A percentile compares a stretch with the other conserved stretches of the same genome.
Evolutionary conservation across 2,797 vertebrate species (phyloP).

Genomic region (Gadopsis bispinosus): DNA sequence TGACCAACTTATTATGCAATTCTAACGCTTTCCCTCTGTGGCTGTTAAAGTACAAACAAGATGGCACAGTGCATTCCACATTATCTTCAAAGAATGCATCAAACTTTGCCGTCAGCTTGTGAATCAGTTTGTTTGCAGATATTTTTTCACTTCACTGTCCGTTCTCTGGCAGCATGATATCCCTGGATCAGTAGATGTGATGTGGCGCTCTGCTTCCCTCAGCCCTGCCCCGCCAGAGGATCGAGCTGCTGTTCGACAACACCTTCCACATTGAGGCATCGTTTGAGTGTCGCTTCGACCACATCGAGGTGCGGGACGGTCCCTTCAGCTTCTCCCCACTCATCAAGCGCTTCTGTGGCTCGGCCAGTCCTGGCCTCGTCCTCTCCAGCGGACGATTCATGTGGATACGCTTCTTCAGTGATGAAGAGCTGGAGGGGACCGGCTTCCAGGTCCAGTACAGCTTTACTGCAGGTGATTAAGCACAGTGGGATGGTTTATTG

Average conservation of each 20-base stretch:
- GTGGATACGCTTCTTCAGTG: conserved; percentile 97
- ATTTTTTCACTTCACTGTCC: not conserved
- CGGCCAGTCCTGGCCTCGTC: conserved; percentile 89
- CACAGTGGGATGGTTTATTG: not conserved
- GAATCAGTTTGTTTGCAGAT: not conserved
- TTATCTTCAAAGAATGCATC: conserved; percentile 21
- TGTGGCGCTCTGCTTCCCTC: conserved; percentile 18
- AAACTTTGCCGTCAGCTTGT: conserved; percentile 8
- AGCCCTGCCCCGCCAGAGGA: conserved; percentile 94
- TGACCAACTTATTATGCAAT: not conserved
- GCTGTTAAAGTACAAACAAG: conserved; percentile 11
- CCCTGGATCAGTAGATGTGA: conserved; percentile 18
- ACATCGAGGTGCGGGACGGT: conserved; percentile 95
- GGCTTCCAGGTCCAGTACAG: conserved; percentile 95
- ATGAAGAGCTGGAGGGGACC: conserved; percentile 94
- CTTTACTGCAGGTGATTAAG: conserved; percentile 91
- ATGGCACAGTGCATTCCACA: conserved; percentile 3
- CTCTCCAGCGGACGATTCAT: conserved; percentile 95
- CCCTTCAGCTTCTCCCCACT: conserved; percentile 96
- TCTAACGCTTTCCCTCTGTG: not conserved
- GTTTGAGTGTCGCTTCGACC: conserved; percentile 96
- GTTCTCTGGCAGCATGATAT: not conserved
- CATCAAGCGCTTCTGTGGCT: conserved; percentile 93
- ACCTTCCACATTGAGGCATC: conserved; percentile 93
- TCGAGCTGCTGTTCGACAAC: conserved; percentile 91